Conservation (phyloP, 2,797 vertebrate genomes). For the Enteromius viviparus region DNA sequence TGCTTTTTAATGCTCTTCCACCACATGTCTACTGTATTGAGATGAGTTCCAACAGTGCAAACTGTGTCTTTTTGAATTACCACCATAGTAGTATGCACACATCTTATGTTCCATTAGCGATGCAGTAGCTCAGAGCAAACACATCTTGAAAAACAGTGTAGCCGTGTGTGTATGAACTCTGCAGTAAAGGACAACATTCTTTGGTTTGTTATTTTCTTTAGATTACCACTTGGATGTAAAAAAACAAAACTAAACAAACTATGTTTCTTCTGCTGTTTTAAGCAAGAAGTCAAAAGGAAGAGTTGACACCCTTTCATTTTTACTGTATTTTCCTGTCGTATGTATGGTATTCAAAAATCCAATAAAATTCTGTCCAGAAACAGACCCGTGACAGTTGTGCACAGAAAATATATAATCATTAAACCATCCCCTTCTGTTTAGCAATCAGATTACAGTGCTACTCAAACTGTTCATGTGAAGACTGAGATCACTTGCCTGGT, state of each 20-base stretch:
- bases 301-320: neutral
- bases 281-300: neutral
- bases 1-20: constrained; percentile 1
- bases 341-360: neutral
- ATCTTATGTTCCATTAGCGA: neutral
- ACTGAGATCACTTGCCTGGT: constrained; percentile 6
- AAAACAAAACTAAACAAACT: neutral
- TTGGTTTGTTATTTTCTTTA: constrained; percentile 18
- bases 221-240: constrained; percentile 8
- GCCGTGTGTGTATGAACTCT: neutral
- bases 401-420: constrained; percentile 9
- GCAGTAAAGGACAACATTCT: constrained; percentile 23
- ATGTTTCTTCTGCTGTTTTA: neutral
- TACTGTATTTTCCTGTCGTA: neutral
- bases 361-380: neutral
- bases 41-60: constrained; percentile 25
- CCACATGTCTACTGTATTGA: constrained; percentile 27
- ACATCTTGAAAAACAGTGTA: neutral
- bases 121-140: constrained; percentile 4
- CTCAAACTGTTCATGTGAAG: constrained; percentile 29
- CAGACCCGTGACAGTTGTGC: neutral
- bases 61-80: constrained; percentile 30
- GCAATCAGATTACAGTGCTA: constrained; percentile 10
- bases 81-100: constrained; percentile 13
- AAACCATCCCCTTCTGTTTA: constrained; percentile 13